These are phyloP conservation scores for Cyclophora punctaria DNA, from an alignment of 2,888 invertebrate species.

Conservation along the genomic window DNA sequence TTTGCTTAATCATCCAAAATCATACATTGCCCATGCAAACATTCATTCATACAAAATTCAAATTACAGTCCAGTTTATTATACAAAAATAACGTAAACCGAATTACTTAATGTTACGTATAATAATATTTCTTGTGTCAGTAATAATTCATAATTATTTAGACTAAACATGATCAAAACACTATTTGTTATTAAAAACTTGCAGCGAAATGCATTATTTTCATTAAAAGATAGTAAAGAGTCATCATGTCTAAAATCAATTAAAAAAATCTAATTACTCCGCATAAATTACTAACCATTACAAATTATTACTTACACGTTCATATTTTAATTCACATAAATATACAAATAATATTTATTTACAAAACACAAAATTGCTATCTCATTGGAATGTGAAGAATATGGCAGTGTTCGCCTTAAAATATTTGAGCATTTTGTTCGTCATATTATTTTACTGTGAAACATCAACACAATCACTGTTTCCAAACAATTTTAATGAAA, in stretches of 20 bases:
- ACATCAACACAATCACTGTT: conserved; percentile 75
- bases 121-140: conserved; percentile 28
- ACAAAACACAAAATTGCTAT: conserved; percentile 32
- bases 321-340: conserved; percentile 25
- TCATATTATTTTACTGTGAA: conserved; percentile 46
- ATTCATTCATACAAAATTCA: conserved; percentile 35
- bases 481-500: conserved; percentile 10
- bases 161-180: too few species aligned
- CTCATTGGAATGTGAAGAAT: conserved; percentile 37
- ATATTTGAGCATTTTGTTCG: conserved; percentile 69
- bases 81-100: conserved; percentile 53
- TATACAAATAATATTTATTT: conserved; percentile 38
- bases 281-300: conserved; percentile 18
- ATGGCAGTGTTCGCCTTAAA: conserved; percentile 66
- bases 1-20: conserved; percentile 11
- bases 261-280: conserved; percentile 1
- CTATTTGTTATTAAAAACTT: too few species aligned
- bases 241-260: background rate
- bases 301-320: conserved; percentile 41
- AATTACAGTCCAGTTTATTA: conserved; percentile 61
- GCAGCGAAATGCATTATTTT: too few species aligned
- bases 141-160: conserved; percentile 23
- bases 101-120: conserved; percentile 38
- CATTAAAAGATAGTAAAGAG: too few species aligned
- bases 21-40: conserved; percentile 12